Percentiles rank a stretch among this genome's conserved stretches.
phyloP scores from a whole-genome alignment of 2,113 vertebrate genomes.

The Syngnathus floridae region DNA sequence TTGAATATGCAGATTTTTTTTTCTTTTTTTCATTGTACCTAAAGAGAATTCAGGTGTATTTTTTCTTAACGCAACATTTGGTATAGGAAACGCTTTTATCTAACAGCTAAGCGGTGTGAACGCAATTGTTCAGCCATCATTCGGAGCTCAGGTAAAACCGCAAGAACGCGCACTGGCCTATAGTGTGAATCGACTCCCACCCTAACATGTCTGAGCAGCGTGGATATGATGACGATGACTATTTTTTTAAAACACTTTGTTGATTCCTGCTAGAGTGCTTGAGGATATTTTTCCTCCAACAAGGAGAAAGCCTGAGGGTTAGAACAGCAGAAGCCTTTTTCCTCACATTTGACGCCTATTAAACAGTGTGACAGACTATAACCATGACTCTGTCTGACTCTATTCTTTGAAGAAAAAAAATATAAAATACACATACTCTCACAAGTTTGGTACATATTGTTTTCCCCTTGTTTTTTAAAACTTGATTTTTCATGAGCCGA shows the following conservation, averaged over 20 bases:
- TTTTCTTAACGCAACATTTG: constrained; percentile 64
- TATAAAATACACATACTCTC: neutral
- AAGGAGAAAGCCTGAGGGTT: constrained; percentile 39
- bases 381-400: neutral
- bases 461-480: neutral
- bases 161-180: constrained; percentile 51
- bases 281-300: constrained; percentile 33
- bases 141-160: constrained; percentile 66
- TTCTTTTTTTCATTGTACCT: constrained; percentile 62
- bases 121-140: constrained; percentile 56
- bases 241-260: constrained; percentile 38
- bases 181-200: constrained; percentile 11
- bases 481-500: constrained; percentile 52
- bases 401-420: neutral
- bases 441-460: too few species aligned
- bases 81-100: constrained; percentile 46
- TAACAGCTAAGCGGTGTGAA: constrained; percentile 56
- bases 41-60: constrained; percentile 72
- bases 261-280: constrained; percentile 22
- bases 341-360: constrained; percentile 62
- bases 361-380: constrained; percentile 60
- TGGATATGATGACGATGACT: constrained; percentile 9
- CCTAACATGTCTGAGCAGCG: constrained; percentile 27
- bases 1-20: constrained; percentile 76
- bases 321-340: constrained; percentile 51